These are phyloP conservation scores for Equus quagga DNA, from an alignment of 2,113 vertebrate species.

Conservation along the genomic window DNA sequence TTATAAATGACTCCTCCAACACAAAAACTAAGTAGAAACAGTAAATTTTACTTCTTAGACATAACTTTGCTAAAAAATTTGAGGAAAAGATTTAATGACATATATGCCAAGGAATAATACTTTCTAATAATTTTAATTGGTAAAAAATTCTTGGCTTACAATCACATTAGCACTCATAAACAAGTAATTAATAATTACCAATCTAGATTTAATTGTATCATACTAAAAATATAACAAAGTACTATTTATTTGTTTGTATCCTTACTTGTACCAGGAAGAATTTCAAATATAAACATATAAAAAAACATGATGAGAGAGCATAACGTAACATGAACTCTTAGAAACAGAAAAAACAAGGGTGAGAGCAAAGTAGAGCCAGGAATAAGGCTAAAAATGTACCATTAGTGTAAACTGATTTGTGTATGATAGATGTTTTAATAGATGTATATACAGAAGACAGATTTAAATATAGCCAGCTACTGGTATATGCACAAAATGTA, in stretches of 20 bases:
- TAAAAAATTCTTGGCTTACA: conserved; percentile 38
- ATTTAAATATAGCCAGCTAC: not conserved
- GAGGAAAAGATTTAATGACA: conserved; percentile 21
- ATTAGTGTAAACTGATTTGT: not conserved
- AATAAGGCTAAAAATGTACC: conserved; percentile 25
- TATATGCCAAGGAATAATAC: not conserved
- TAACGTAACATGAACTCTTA: conserved; percentile 37
- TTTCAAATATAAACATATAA: not conserved
- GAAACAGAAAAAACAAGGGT: not conserved
- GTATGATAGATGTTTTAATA: conserved; percentile 1
- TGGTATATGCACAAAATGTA: not conserved
- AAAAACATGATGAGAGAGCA: not conserved
- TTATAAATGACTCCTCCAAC: conserved; percentile 29
- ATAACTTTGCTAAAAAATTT: not conserved
- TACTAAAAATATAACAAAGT: conserved; percentile 7
- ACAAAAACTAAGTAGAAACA: conserved; percentile 43
- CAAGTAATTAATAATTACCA: not conserved
- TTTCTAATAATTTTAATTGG: conserved; percentile 43
- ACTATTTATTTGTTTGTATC: conserved; percentile 7
- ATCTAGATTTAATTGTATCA: conserved; percentile 7
- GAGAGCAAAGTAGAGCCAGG: not conserved
- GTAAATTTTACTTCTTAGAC: conserved; percentile 45
- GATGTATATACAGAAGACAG: not conserved
- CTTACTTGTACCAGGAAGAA: not conserved
- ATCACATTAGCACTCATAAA: conserved; percentile 28